A percentile compares a stretch with the other conserved stretches of the same genome.
These are phyloP conservation scores for Ditylenchus weischeri DNA, from an alignment of 2,888 invertebrate species.

Conservation along the genomic window DNA sequence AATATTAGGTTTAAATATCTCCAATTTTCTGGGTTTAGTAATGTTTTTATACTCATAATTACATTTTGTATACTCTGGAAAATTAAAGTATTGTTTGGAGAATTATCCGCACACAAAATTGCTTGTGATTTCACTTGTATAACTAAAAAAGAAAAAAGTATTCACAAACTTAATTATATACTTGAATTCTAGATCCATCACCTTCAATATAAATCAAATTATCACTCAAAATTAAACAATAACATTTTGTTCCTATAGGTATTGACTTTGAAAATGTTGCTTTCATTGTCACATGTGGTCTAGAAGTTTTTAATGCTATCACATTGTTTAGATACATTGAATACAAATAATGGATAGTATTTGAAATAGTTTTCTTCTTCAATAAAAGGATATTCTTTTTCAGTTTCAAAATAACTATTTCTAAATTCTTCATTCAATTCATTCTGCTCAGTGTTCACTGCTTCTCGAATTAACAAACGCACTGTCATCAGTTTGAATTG, in stretches of 20 bases:
- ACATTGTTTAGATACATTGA: conserved; percentile 41
- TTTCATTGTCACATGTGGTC: conserved; percentile 44
- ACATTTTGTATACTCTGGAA: conserved; percentile 11
- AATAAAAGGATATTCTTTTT: conserved; percentile 40
- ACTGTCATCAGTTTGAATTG: too few species aligned
- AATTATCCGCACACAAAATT: conserved; percentile 17
- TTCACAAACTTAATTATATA: too few species aligned
- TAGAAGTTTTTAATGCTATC: conserved; percentile 38
- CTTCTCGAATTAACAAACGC: too few species aligned
- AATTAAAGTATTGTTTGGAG: conserved; percentile 20
- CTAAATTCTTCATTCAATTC: conserved; percentile 43
- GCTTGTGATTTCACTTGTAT: too few species aligned
- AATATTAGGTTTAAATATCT: conserved; percentile 23
- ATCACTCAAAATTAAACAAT: conserved; percentile 33
- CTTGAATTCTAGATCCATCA: conserved; percentile 33
- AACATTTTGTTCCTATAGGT: conserved; percentile 37
- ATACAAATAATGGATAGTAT: conserved; percentile 39
- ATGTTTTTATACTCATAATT: conserved; percentile 5
- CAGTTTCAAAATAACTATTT: conserved; percentile 39
- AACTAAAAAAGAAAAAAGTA: conserved; percentile 11
- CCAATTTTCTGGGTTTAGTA: conserved; percentile 20
- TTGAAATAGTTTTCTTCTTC: conserved; percentile 40
- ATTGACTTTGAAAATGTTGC: conserved; percentile 35
- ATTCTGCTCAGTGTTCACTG: too few species aligned
- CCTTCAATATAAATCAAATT: conserved; percentile 37